Evolutionary conservation across 2,113 vertebrate genomes (phyloP), one percentile per base, ranked within the genome.

Genomic region (Rana temporaria): DNA sequence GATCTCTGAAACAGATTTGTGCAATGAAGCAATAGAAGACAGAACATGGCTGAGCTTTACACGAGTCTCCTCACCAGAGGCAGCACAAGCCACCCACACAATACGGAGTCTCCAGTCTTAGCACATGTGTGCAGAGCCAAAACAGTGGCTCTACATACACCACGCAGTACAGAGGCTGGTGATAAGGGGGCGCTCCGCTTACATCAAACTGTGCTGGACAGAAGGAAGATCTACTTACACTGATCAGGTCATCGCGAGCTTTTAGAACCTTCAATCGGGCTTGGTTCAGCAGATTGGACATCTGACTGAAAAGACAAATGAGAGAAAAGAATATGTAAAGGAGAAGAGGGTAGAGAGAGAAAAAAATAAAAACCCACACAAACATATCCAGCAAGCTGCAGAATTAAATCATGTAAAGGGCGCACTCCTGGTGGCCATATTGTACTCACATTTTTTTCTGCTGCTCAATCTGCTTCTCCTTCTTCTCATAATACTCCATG

Each of bases 401-500:
- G 59, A 16, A 59, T n/a, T n/a, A n/a, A 19, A 59, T 18, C 57
- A n/a, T 2, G 18, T 2, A 19, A 4, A 59, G 59, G 63, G 6
- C 1, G 20, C 53, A 42, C 62, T 1, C 12, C 60, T 6, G 62
- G 9, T 1, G 2, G 24, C 9, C 62, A 60, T 22, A 48, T 48
- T 48, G 59, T 82, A 88, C 94, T 94, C 89, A 99, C 98, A 99
- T 99, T 92, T 99, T 99, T 91, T 99, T 99, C 84, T 99, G 98
- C 86, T 99, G 98, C 85, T 99, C 98, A 52, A 99, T 99, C 89
- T 99, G 98, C 85, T 99, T 99, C 87, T 99, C 98, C 82, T 99
- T 99, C 92, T 99, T 99, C 90, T 99, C 98, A 38, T 99, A 99
- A 85, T 99, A 98, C 84, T 99, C 98, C 98, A 99, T 99, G 59